Evolutionary conservation across 1,140 invertebrate genomes (phyloP).

Genomic region (Sycophila sp.): DNA sequence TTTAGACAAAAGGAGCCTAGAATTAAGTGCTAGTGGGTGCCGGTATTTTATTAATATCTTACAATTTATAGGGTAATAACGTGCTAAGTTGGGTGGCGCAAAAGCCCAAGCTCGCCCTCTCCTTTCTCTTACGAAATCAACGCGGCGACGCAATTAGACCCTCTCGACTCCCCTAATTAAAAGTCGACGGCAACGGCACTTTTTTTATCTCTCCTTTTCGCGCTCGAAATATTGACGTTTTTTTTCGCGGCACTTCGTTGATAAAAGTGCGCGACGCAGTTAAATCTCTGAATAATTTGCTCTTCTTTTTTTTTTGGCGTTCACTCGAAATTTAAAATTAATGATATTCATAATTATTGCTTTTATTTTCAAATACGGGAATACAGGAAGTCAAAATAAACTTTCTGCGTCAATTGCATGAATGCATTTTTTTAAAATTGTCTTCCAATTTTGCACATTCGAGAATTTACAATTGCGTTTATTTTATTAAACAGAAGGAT

Average conservation of each 20-base stretch:
- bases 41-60: background rate
- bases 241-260: slow-evolving; percentile 22
- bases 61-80: background rate
- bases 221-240: slow-evolving; percentile 35
- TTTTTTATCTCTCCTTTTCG: slow-evolving; percentile 8
- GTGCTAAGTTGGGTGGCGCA: background rate
- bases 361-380: background rate
- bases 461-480: too few relatives aligned
- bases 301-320: background rate
- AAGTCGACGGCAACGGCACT: slow-evolving; percentile 26
- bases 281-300: slow-evolving; percentile 4
- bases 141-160: slow-evolving; percentile 18
- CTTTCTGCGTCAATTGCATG: too few relatives aligned
- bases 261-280: slow-evolving; percentile 20
- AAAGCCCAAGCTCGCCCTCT: slow-evolving; percentile 7
- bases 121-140: slow-evolving; percentile 15
- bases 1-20: background rate
- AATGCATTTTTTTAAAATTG: background rate
- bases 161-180: background rate
- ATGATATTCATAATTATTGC: background rate
- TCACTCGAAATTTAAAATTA: background rate
- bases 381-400: background rate
- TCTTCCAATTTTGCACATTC: too few relatives aligned
- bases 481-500: too few relatives aligned
- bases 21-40: background rate